phyloP scores from a whole-genome alignment of 2,888 invertebrate genomes.

The Zaprionus lineosus region DNA sequence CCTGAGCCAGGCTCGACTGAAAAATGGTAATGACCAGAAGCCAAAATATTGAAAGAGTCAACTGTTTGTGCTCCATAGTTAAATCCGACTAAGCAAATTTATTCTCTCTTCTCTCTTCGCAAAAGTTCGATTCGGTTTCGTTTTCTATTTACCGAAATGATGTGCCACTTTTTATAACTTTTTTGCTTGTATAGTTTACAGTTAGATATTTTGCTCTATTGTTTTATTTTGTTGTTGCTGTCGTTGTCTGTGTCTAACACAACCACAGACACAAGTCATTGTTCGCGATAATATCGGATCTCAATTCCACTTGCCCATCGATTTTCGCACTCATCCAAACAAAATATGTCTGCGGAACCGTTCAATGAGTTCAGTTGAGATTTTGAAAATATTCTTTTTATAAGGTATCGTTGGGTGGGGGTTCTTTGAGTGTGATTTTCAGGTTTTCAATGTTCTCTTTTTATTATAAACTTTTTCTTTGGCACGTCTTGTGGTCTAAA shows the following conservation, averaged over 20 bases:
- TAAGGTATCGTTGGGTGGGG: too few species aligned
- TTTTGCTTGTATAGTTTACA: slow-evolving; percentile 47
- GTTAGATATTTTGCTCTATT: slow-evolving; percentile 54
- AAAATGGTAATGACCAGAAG: slow-evolving; percentile 18
- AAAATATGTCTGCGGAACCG: too few species aligned
- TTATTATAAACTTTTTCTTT: neutral
- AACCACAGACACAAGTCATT: slow-evolving; percentile 24
- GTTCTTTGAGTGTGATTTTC: slow-evolving; percentile 8
- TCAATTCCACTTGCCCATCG: slow-evolving; percentile 48
- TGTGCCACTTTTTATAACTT: slow-evolving; percentile 63
- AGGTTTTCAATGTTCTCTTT: slow-evolving; percentile 9
- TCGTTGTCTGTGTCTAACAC: slow-evolving; percentile 26
- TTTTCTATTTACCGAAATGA: slow-evolving; percentile 51
- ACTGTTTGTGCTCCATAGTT: slow-evolving; percentile 41
- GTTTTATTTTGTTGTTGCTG: slow-evolving; percentile 54
- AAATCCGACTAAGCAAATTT: slow-evolving; percentile 29
- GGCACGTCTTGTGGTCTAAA: slow-evolving; percentile 53
- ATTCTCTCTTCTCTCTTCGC: slow-evolving; percentile 13
- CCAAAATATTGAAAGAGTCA: slow-evolving; percentile 19
- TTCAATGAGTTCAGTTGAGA: slow-evolving; percentile 22
- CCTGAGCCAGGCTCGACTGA: slow-evolving; percentile 19
- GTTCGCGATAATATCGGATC: slow-evolving; percentile 16
- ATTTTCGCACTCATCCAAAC: slow-evolving; percentile 59
- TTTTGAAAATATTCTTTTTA: slow-evolving; percentile 13
- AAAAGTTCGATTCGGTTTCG: slow-evolving; percentile 55